Base-by-base conservation (phyloP, 1,140 invertebrate genomes). In the Zaprionus vittiger region DNA sequence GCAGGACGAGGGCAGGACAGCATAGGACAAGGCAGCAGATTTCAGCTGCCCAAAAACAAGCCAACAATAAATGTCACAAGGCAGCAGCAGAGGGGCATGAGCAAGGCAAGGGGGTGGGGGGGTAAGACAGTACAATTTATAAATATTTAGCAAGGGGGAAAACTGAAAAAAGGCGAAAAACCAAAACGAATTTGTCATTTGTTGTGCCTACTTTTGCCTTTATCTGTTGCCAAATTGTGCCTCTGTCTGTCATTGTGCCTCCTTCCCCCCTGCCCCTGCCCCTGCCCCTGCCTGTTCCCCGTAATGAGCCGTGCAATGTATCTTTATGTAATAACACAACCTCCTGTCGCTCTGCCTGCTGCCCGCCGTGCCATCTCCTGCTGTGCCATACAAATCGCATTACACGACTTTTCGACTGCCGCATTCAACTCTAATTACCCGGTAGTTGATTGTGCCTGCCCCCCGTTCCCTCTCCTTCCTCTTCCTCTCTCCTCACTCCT, bases 181-280 rank as follows among this genome's bases (percentile, higher is more conserved):
- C 85, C 85, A 81, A 90, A 89, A 85, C 85, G 85, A 89, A 89
- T 90, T 81, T 80, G 79, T 84, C 85, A 90, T 89, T 89, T 89
- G 85, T 89, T 84, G 72, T 73, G 74, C 72, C 44, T 49, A 20
- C 44, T 49, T 52, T 52, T 22, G 47, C 47, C 20, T 52, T 52
- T 52, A 24, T 52, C 20, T 52, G 17, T 28, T 73, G 34, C 57
- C 61, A 47, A 47, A 17, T 20, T 66, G 70, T 52, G n/a, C 41
- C 44, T 14, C 17, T 71, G 14, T 31, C 7, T 24, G 11, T 17
- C 28, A 34, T 34, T 34, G 31, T 34, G 9, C 41, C 24, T 31
- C 14, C 3, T 41, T 20, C 4, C 20, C 44, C n/a, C 14, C 6
- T 47, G 15, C 6, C 44, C 17, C 28, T 31, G 28, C 28, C 52